Conservation (phyloP, 2,888 invertebrate genomes). For the Lepidocyrtinus sp. region DNA sequence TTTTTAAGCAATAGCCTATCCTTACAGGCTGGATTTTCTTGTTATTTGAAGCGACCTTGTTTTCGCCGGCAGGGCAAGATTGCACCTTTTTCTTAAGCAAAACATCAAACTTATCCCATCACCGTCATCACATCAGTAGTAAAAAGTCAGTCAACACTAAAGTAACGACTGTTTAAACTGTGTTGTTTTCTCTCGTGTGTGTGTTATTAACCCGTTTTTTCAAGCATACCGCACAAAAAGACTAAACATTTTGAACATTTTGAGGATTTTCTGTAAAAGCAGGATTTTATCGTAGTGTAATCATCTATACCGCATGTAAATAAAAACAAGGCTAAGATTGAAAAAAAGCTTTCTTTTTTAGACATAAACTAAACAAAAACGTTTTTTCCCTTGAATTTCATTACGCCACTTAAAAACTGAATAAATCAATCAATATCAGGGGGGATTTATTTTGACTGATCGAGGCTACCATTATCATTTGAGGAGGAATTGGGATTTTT, state of each 20-base stretch:
- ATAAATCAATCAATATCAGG: slow-evolving; percentile 47
- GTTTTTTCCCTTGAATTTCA: slow-evolving; percentile 10
- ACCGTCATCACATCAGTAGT: slow-evolving; percentile 3
- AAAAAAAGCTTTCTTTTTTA: slow-evolving; percentile 13
- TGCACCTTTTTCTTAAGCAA: not conserved
- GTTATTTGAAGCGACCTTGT: slow-evolving; percentile 44
- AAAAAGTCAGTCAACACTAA: slow-evolving; percentile 22
- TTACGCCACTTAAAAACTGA: slow-evolving; percentile 34
- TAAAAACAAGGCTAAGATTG: slow-evolving; percentile 29
- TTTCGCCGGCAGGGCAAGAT: slow-evolving; percentile 24
- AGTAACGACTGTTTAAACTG: slow-evolving; percentile 35
- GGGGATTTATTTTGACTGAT: slow-evolving; percentile 34
- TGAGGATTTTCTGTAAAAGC: slow-evolving; percentile 19
- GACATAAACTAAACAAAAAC: too few species aligned
- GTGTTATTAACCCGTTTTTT: slow-evolving; percentile 53
- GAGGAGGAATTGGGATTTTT: slow-evolving; percentile 20
- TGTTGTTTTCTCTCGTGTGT: slow-evolving; percentile 13
- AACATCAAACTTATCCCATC: slow-evolving; percentile 1
- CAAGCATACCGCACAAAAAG: slow-evolving; percentile 19
- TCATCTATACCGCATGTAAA: not conserved
- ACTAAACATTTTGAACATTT: not conserved
- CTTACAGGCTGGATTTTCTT: slow-evolving; percentile 52
- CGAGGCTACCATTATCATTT: slow-evolving; percentile 40
- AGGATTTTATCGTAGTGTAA: slow-evolving; percentile 13
- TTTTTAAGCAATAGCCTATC: slow-evolving; percentile 26